Conservation (phyloP, 2,797 vertebrate genomes). For the Threskiornis aethiopicus region DNA sequence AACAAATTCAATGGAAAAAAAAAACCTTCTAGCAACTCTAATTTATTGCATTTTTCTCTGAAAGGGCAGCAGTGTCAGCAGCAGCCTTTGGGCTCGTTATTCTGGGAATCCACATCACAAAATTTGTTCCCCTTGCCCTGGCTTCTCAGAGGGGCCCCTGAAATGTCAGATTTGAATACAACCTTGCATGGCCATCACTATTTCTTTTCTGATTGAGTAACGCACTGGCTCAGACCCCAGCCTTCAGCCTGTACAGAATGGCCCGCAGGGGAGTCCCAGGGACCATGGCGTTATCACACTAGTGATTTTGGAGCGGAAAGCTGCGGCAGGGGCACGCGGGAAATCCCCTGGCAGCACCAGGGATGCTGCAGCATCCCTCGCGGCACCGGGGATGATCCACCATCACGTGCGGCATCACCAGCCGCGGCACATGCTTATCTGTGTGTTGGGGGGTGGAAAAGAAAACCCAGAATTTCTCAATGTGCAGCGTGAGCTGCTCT, state of each 20-base stretch:
- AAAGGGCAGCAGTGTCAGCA: background rate
- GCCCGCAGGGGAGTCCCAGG: background rate
- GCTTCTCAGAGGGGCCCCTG: background rate
- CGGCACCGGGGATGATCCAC: accelerated
- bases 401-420: accelerated
- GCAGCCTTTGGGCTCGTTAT: background rate
- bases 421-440: accelerated
- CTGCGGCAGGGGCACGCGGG: accelerated
- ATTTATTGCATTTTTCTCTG: background rate
- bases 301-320: background rate
- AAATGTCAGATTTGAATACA: background rate
- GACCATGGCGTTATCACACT: accelerated
- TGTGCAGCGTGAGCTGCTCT: accelerated
- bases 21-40: background rate
- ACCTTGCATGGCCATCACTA: accelerated
- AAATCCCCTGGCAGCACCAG: background rate
- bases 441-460: accelerated
- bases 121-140: background rate
- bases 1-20: background rate
- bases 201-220: background rate
- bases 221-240: accelerated
- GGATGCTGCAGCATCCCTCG: background rate
- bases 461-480: slow-evolving; percentile 41
- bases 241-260: background rate
- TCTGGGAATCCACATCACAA: background rate